These are phyloP conservation scores for Pterobdella sp. DNA, from an alignment of 2,888 invertebrate species.

Conservation along the genomic window DNA sequence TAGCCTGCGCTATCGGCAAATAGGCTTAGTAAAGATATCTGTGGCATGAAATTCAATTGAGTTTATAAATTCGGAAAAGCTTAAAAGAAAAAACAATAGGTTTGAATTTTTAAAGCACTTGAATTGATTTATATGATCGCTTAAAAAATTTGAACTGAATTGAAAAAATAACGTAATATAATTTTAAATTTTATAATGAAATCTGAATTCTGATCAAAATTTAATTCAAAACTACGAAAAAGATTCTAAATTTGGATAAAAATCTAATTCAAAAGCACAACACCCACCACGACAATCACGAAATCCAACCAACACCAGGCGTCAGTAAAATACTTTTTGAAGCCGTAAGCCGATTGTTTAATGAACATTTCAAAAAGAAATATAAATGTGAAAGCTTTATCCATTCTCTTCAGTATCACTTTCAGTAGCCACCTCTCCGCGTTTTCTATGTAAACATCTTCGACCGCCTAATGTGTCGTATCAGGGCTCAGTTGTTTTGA, in stretches of 20 bases:
- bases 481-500: too few species aligned
- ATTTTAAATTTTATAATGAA: background rate
- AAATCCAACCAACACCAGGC: conserved; percentile 99
- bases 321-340: conserved; percentile 92
- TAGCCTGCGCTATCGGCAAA: conserved; percentile 70
- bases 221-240: background rate
- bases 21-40: conserved; percentile 79
- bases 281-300: conserved; percentile 88
- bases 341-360: conserved; percentile 94
- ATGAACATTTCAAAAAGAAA: conserved; percentile 98
- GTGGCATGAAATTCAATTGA: conserved; percentile 1
- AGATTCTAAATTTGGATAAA: background rate
- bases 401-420: conserved; percentile 56
- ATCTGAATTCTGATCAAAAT: background rate
- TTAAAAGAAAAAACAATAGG: too few species aligned
- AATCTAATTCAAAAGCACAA: background rate
- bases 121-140: too few species aligned
- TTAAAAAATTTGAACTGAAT: too few species aligned
- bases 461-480: conserved; percentile 25
- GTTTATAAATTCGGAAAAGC: too few species aligned
- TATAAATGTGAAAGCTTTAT: conserved; percentile 93
- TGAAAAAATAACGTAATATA: background rate
- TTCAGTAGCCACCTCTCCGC: conserved; percentile 76
- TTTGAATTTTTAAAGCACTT: too few species aligned
- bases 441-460: conserved; percentile 28